Evolutionary conservation across 2,888 invertebrate genomes (phyloP).

Genomic region (Melipona beecheii): DNA sequence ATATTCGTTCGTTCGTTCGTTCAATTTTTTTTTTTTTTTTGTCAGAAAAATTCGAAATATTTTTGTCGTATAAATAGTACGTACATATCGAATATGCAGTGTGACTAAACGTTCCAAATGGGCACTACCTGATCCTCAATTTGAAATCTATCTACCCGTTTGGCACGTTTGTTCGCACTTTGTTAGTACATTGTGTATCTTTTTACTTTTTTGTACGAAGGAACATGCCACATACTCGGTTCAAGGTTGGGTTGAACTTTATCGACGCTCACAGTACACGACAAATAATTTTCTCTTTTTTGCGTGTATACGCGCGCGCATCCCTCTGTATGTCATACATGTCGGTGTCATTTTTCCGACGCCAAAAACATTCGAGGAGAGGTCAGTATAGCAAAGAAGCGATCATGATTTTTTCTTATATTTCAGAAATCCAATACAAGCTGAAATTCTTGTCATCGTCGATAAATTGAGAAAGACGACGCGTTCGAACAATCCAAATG

Average conservation of each 20-base stretch:
- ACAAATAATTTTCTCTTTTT: conserved; percentile 38
- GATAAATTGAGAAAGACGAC: conserved; percentile 57
- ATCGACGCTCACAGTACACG: conserved; percentile 56
- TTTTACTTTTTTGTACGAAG: conserved; percentile 30
- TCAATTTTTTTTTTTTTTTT: neutral
- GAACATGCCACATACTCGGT: conserved; percentile 56
- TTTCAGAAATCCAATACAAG: conserved; percentile 39
- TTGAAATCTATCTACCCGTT: conserved; percentile 18
- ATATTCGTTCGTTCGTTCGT: neutral
- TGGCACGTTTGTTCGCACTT: conserved; percentile 43
- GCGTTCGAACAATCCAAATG: conserved; percentile 35
- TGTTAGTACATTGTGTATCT: conserved; percentile 39
- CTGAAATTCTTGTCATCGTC: conserved; percentile 51
- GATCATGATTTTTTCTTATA: conserved; percentile 24
- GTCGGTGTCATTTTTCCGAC: conserved; percentile 54
- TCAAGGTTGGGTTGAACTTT: conserved; percentile 51
- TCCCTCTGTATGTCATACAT: conserved; percentile 51
- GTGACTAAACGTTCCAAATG: conserved; percentile 37
- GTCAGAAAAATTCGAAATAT: conserved; percentile 24
- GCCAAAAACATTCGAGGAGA: conserved; percentile 69
- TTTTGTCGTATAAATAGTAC: conserved; percentile 30
- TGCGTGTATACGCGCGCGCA: conserved; percentile 48
- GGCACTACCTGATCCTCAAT: conserved; percentile 1
- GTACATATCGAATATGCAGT: conserved; percentile 48
- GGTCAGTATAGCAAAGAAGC: conserved; percentile 47